A percentile compares a stretch with the other conserved stretches of the same genome.
phyloP scores from a whole-genome alignment of 1,140 invertebrate genomes.

The Tetranychus cinnabarinus region DNA sequence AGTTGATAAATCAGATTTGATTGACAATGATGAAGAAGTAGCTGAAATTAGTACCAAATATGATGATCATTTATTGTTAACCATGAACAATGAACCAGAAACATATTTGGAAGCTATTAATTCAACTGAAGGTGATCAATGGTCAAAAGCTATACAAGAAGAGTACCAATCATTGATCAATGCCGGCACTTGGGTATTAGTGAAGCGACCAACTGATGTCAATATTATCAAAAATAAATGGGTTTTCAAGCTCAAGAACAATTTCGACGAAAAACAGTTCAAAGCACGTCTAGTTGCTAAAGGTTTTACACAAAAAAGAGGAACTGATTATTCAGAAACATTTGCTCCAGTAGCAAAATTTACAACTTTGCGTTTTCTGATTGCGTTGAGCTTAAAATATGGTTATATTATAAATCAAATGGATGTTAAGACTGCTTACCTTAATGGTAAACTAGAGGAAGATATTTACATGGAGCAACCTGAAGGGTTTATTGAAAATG shows the following conservation, averaged over 20 bases:
- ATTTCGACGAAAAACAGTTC: constrained; percentile 15
- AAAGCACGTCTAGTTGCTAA: constrained; percentile 22
- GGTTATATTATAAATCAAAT: constrained; percentile 15
- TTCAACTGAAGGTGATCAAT: neutral
- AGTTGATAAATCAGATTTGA: too few species aligned
- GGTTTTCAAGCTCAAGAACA: constrained; percentile 10
- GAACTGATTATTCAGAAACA: constrained; percentile 18
- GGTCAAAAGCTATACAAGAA: neutral
- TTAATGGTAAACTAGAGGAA: constrained; percentile 19
- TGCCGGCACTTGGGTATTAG: neutral
- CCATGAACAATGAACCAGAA: neutral
- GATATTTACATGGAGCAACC: constrained; percentile 20
- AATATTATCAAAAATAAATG: constrained; percentile 4
- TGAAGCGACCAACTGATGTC: neutral
- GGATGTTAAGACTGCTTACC: constrained; percentile 21
- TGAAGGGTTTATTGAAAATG: constrained; percentile 14
- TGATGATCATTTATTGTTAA: neutral
- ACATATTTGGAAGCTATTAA: neutral
- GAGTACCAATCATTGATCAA: neutral
- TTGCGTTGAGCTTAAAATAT: constrained; percentile 15
- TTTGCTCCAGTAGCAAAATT: constrained; percentile 17
- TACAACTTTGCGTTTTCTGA: constrained; percentile 14
- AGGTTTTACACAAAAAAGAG: constrained; percentile 18
- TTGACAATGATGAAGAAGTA: neutral
- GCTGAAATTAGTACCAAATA: neutral